A percentile compares a stretch with the other conserved stretches of the same genome.
phyloP scores from a whole-genome alignment of 2,888 invertebrate genomes.

The Melanchra persicariae region DNA sequence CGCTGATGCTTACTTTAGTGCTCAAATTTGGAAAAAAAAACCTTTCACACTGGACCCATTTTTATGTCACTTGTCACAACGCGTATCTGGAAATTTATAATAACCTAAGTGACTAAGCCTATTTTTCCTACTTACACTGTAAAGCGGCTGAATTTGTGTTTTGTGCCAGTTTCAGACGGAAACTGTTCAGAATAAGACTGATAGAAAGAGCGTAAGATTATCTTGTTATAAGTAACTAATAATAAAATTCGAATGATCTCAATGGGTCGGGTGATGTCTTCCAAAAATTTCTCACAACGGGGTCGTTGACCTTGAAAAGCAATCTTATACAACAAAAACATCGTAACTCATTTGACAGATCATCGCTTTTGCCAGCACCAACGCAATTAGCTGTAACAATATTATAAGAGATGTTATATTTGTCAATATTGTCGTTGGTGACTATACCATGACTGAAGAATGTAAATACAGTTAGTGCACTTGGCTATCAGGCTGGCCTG shows the following conservation, averaged over 20 bases:
- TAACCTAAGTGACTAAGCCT: no score
- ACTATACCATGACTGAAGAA: slow-evolving; percentile 13
- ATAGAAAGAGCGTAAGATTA: slow-evolving; percentile 65
- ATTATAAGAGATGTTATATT: slow-evolving; percentile 1
- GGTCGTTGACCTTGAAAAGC: slow-evolving; percentile 1
- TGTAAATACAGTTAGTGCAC: slow-evolving; percentile 12
- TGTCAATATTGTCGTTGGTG: slow-evolving; percentile 14
- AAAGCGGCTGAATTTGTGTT: slow-evolving; percentile 18
- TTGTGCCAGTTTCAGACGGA: slow-evolving; percentile 50
- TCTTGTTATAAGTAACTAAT: slow-evolving; percentile 53
- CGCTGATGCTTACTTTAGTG: no score
- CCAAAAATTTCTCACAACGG: slow-evolving; percentile 64
- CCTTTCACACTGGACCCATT: no score
- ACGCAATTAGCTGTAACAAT: neutral
- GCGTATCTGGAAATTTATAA: no score
- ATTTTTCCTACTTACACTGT: neutral
- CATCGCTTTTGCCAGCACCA: slow-evolving; percentile 5
- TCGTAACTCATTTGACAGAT: slow-evolving; percentile 3
- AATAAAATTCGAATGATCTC: slow-evolving; percentile 61
- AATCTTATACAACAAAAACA: slow-evolving; percentile 8
- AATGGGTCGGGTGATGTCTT: slow-evolving; percentile 74
- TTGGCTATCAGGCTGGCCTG: neutral
- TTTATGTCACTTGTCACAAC: no score
- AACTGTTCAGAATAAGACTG: slow-evolving; percentile 75
- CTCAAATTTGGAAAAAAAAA: no score